Percentiles rank a stretch among this genome's conserved stretches.
These are phyloP conservation scores for Bombyx mori DNA, from an alignment of 1,140 invertebrate genomes.

Conservation along the genomic window ASM3026992v2 NC_085119.1:6339001-6339500, in stretches of 20 bases:
- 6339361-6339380: conserved; percentile 83
- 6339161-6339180: conserved; percentile 86
- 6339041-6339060: neutral
- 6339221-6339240: conserved; percentile 83
- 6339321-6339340: conserved; percentile 78
- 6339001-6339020: conserved; percentile 59
- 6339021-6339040: neutral
- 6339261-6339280: neutral
- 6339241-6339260: conserved; percentile 55
- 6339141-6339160: conserved; percentile 84
- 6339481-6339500: conserved; percentile 1
- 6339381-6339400: conserved; percentile 87
- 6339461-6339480: conserved; percentile 78
- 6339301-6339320: conserved; percentile 40
- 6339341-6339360: conserved; percentile 82
- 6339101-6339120: conserved; percentile 86
- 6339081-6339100: conserved; percentile 87
- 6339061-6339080: conserved; percentile 20
- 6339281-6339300: neutral
- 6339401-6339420: conserved; percentile 88
- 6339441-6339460: conserved; percentile 86
- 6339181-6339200: conserved; percentile 91
- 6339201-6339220: conserved; percentile 91
- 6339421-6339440: conserved; percentile 87
- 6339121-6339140: conserved; percentile 83